These are phyloP conservation scores for Daphoenositta chrysoptera DNA, from an alignment of 2,113 vertebrate species.

Conservation along the genomic window DNA sequence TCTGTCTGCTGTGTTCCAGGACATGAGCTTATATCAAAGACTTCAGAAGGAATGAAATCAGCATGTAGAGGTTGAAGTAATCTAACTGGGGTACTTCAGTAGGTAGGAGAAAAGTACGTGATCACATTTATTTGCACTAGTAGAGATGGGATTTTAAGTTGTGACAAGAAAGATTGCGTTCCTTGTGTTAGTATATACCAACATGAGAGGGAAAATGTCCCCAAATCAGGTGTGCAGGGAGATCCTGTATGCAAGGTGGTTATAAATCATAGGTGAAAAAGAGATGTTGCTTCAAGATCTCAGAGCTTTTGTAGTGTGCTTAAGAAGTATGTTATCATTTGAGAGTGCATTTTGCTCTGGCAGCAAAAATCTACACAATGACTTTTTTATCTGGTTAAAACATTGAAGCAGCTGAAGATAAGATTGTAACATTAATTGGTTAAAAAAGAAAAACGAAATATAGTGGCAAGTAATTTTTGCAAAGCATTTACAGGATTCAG, in stretches of 20 bases:
- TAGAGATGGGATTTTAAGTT: not conserved
- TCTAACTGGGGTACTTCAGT: not conserved
- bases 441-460: not conserved
- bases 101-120: conserved; percentile 5
- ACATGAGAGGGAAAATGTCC: not conserved
- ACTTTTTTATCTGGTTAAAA: not conserved
- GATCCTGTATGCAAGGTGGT: not conserved
- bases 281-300: not conserved
- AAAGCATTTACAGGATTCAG: not conserved
- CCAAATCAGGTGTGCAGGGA: not conserved
- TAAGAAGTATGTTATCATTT: not conserved
- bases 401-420: not conserved
- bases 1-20: not conserved
- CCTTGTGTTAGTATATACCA: not conserved
- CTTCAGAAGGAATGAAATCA: not conserved
- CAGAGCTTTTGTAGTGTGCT: not conserved
- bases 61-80: not conserved
- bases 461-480: not conserved
- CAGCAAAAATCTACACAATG: not conserved
- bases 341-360: not conserved
- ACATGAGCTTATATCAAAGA: not conserved
- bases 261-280: not conserved
- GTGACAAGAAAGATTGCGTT: not conserved
- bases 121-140: not conserved
- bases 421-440: not conserved